These are phyloP conservation scores for Drosophila repletoides DNA, from an alignment of 1,140 invertebrate species.

Conservation along the genomic window DNA sequence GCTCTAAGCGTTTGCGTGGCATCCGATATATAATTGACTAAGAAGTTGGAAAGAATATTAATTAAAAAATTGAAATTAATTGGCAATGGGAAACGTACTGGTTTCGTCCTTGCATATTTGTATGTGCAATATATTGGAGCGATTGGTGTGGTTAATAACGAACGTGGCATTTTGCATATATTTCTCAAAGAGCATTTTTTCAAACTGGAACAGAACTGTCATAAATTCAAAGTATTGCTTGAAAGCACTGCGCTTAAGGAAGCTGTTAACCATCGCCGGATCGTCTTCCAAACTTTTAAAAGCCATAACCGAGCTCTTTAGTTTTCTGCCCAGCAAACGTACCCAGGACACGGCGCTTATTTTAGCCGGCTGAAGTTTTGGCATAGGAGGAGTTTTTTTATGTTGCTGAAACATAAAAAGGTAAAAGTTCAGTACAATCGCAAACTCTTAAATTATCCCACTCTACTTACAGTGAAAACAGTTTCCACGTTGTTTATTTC, in stretches of 20 bases:
- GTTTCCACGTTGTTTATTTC: constrained; percentile 89
- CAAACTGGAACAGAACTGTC: constrained; percentile 89
- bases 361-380: constrained; percentile 89
- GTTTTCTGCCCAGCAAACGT: constrained; percentile 88
- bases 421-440: not conserved
- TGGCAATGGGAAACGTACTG: constrained; percentile 30
- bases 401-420: constrained; percentile 83
- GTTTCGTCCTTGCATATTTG: constrained; percentile 58
- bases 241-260: constrained; percentile 89
- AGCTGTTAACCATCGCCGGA: constrained; percentile 86
- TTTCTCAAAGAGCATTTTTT: constrained; percentile 86
- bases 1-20: constrained; percentile 36
- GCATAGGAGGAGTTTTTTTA: constrained; percentile 88
- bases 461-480: constrained; percentile 85
- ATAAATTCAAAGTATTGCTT: constrained; percentile 89
- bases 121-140: constrained; percentile 86
- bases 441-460: not conserved
- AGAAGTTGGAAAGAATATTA: not conserved
- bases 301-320: constrained; percentile 90
- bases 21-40: constrained; percentile 63
- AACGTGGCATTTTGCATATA: constrained; percentile 85
- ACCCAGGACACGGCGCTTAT: constrained; percentile 93
- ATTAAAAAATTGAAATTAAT: not conserved
- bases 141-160: constrained; percentile 85
- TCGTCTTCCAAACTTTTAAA: constrained; percentile 89